Percentiles rank a stretch among this genome's conserved stretches.
Evolutionary conservation across 2,888 invertebrate species (phyloP).

Genomic region (Carcina quercana): DNA sequence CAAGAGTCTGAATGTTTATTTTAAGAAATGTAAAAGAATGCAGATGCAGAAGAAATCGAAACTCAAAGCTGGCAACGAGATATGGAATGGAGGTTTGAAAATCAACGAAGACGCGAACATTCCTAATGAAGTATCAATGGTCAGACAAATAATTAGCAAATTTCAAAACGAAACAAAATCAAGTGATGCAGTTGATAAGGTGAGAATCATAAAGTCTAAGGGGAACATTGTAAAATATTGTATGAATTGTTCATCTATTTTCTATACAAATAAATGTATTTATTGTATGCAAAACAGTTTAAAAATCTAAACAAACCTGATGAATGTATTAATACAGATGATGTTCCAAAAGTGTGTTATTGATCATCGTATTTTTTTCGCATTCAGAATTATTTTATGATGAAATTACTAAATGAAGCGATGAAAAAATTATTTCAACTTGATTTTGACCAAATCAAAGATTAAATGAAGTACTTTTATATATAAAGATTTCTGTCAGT

Average conservation of each 20-base stretch:
- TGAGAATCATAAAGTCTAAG: constrained; percentile 22
- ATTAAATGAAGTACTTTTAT: too few species aligned
- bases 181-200: constrained; percentile 13
- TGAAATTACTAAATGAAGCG: too few species aligned
- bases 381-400: too few species aligned
- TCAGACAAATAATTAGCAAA: background rate
- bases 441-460: too few species aligned
- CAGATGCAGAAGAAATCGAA: constrained; percentile 8
- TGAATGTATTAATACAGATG: too few species aligned
- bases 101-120: background rate
- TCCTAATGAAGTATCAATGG: background rate
- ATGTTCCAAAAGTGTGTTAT: too few species aligned
- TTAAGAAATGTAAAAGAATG: constrained; percentile 27
- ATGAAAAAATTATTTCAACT: too few species aligned
- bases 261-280: constrained; percentile 29
- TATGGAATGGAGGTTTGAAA: background rate
- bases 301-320: too few species aligned
- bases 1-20: constrained; percentile 22
- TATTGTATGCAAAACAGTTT: constrained; percentile 29
- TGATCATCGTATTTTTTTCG: too few species aligned
- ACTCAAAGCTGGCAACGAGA: background rate
- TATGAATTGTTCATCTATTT: constrained; percentile 34
- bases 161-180: constrained; percentile 5
- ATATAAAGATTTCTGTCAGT: too few species aligned
- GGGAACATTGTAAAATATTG: constrained; percentile 32